phyloP scores from a whole-genome alignment of 2,888 invertebrate genomes.

The Apamea epomidion region DNA sequence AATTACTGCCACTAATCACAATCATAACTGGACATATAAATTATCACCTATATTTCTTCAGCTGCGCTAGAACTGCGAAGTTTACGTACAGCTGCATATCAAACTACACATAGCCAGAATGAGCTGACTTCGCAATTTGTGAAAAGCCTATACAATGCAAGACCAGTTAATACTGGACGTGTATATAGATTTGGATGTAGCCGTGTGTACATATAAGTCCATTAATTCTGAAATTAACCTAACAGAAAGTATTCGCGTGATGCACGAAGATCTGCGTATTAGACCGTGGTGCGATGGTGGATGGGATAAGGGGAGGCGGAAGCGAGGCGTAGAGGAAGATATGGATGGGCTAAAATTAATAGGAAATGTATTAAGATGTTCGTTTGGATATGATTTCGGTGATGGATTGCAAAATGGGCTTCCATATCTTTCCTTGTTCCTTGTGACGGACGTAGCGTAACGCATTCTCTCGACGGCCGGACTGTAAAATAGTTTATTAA shows the following conservation, averaged over 20 bases:
- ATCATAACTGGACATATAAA: conserved; percentile 41
- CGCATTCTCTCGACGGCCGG: neutral
- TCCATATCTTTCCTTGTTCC: neutral
- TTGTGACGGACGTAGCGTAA: neutral
- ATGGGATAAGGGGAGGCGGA: conserved; percentile 48
- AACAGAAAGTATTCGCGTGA: conserved; percentile 74
- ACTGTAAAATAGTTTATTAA: conserved; percentile 62
- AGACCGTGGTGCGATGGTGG: conserved; percentile 72
- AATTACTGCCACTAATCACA: conserved; percentile 37
- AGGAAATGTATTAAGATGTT: neutral
- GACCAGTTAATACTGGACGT: neutral
- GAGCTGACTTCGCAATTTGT: neutral
- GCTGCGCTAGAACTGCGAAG: conserved; percentile 12
- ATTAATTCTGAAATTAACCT: conserved; percentile 65
- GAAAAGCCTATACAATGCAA: neutral
- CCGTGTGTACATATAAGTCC: conserved; percentile 31
- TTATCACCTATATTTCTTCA: conserved; percentile 52
- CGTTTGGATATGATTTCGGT: conserved; percentile 7
- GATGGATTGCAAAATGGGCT: neutral
- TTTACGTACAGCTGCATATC: neutral
- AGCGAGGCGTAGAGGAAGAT: neutral
- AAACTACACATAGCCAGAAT: neutral
- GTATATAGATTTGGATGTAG: neutral
- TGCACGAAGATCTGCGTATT: conserved; percentile 74
- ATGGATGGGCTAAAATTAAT: neutral